Conservation (phyloP, 1,140 invertebrate genomes). For the Drosophila suzukii region DNA sequence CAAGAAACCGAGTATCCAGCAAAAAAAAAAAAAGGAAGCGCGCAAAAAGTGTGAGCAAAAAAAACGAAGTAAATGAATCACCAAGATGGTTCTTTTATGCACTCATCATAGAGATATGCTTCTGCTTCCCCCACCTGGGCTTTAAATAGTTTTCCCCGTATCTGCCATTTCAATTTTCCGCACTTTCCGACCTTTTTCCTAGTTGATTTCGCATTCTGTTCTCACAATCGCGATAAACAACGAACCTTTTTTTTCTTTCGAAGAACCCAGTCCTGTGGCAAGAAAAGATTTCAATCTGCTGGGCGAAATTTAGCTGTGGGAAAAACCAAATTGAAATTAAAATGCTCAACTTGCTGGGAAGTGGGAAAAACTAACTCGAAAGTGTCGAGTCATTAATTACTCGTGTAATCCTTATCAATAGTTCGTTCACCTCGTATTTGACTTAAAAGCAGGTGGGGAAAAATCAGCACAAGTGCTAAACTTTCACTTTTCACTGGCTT, state of each 20-base stretch:
- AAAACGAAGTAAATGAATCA: slow-evolving; percentile 43
- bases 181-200: slow-evolving; percentile 10
- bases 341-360: slow-evolving; percentile 12
- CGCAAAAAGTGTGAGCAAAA: slow-evolving; percentile 3
- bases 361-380: slow-evolving; percentile 12
- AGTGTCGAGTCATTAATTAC: slow-evolving; percentile 22
- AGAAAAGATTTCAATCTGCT: slow-evolving; percentile 21
- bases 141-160: slow-evolving; percentile 46
- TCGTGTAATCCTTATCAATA: slow-evolving; percentile 23
- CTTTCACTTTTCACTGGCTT: slow-evolving; percentile 43
- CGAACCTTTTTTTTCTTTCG: slow-evolving; percentile 42
- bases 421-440: slow-evolving; percentile 36
- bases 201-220: slow-evolving; percentile 44
- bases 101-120: slow-evolving; percentile 33
- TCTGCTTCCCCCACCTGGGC: slow-evolving; percentile 11
- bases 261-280: slow-evolving; percentile 28
- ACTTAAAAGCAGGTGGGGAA: slow-evolving; percentile 22
- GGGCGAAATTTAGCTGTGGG: slow-evolving; percentile 26
- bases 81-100: slow-evolving; percentile 37
- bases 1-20: slow-evolving; percentile 51
- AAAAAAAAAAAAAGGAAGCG: slow-evolving; percentile 11
- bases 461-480: slow-evolving; percentile 45
- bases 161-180: slow-evolving; percentile 34
- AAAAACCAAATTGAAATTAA: slow-evolving; percentile 29
- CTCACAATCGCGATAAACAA: slow-evolving; percentile 37